Base-by-base conservation (phyloP, 2,888 invertebrate genomes). In the Lasioglossum zephyrum region DNA sequence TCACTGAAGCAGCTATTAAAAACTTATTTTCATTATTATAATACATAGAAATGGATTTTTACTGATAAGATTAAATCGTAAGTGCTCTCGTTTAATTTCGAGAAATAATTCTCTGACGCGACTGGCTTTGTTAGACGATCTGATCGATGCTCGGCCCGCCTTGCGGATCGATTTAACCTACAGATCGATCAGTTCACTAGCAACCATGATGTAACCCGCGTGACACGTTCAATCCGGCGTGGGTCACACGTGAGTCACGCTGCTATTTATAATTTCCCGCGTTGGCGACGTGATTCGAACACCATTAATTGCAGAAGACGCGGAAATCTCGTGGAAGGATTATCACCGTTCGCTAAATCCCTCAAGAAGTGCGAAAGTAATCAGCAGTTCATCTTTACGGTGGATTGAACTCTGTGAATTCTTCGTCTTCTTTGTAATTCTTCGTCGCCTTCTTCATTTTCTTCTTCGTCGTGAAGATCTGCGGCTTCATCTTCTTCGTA, bases 261-360 rank as follows among this genome's bases (percentile, higher is more conserved):
- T 73, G 73, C 63, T 72, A 81, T 77, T 81, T 63, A 76, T 76
- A 81, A 72, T 72, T 72, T 41, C 6, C 18, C 53, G 63, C 69
- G 44, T 63, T 18, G 79, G 39, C 57, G n/a, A 79, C 31, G 57
- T 4, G 47, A 26, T 60, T 47, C 36, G 41, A 70, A 76, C 41
- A 16, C 44, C 16, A 63, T 44, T 76, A 57, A 75, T 75, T 26
- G 26, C 39, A 4, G n/a, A 41, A 63, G 63, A 26, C 16, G 13
- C 63, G 6, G 31, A 31, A 63, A 63, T 31, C 31, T 16, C 31
- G 5, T 16, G 26, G 2, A 3, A 26, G 26, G 1, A 26, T 16
- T 13, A 63, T 63, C 31, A 5, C 11, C 26, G 0, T 63, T 6
- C 26, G 9, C 5, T 26, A 60, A 13, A 22, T 53, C 53, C 22